phyloP scores from a whole-genome alignment of 2,113 vertebrate species.

The Casuarius casuarius region DNA sequence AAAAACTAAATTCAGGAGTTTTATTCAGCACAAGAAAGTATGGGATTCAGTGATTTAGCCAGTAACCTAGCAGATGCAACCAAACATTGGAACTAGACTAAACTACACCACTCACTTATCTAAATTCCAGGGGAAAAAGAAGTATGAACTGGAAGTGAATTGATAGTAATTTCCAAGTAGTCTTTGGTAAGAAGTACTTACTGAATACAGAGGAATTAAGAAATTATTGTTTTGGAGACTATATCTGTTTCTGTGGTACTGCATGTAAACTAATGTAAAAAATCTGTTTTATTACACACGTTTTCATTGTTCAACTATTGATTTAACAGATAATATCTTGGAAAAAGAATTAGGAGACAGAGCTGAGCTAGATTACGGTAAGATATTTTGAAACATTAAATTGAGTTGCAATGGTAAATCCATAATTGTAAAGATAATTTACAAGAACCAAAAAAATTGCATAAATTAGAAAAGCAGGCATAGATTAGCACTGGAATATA shows the following conservation, averaged over 20 bases:
- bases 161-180: background rate
- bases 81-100: background rate
- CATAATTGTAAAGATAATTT: background rate
- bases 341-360: conserved; percentile 74
- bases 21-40: background rate
- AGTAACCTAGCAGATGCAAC: background rate
- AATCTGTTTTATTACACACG: background rate
- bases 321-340: conserved; percentile 72
- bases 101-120: background rate
- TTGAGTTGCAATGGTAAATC: background rate
- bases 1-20: background rate
- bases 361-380: conserved; percentile 65
- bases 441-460: background rate
- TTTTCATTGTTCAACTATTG: conserved; percentile 36
- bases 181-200: background rate
- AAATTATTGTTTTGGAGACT: background rate
- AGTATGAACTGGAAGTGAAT: background rate
- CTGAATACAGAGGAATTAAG: background rate
- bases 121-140: background rate
- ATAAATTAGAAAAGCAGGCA: background rate
- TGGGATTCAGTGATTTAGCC: background rate
- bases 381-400: conserved; percentile 48
- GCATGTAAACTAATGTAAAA: conserved; percentile 19
- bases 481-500: conserved; percentile 3
- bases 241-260: background rate